A percentile compares a stretch with the other conserved stretches of the same genome.
phyloP scores from a whole-genome alignment of 2,888 invertebrate species.

The Stratiomys singularior region DNA sequence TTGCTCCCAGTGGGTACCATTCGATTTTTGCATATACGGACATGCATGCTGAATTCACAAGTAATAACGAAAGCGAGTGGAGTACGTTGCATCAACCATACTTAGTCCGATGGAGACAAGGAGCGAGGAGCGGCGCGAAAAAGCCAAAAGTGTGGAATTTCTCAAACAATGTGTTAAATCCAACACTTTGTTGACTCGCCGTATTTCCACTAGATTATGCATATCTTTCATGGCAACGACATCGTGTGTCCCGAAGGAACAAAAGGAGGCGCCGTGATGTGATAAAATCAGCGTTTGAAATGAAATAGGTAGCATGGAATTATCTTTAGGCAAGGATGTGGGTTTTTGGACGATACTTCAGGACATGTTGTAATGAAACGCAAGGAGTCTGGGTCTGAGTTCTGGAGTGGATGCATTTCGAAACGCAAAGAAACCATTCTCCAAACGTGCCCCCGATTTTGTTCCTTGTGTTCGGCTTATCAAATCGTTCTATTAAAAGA shows the following conservation, averaged over 20 bases:
- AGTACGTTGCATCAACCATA: not conserved
- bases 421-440: no score
- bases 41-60: no score
- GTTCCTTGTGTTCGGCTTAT: no score
- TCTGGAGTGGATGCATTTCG: no score
- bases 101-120: not conserved
- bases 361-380: no score
- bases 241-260: constrained; percentile 37
- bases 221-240: constrained; percentile 13
- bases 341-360: no score
- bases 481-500: no score
- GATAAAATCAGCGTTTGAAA: not conserved
- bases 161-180: constrained; percentile 24
- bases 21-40: no score
- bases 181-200: not conserved
- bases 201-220: not conserved
- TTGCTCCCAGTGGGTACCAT: not conserved
- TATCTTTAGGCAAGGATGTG: no score
- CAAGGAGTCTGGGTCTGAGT: no score
- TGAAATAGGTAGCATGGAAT: constrained; percentile 1
- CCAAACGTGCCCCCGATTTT: no score
- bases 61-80: not conserved
- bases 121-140: not conserved
- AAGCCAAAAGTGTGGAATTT: constrained; percentile 17
- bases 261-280: constrained; percentile 37